Base-by-base conservation (phyloP, 2,888 invertebrate genomes). In the Meliscaeva auricollis region DNA sequence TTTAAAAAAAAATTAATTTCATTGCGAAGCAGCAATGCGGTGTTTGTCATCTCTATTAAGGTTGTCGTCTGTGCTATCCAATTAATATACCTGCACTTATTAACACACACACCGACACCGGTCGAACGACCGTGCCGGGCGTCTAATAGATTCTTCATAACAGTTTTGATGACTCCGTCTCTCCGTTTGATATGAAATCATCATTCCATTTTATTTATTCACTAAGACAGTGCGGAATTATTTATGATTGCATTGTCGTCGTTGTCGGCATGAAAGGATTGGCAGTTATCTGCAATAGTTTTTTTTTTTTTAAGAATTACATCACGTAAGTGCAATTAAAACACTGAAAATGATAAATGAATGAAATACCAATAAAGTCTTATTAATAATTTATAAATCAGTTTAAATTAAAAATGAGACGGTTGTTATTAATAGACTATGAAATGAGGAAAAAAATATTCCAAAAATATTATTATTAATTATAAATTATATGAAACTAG, bases 81-180 rank as follows among this genome's bases (percentile, higher is more conserved):
- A 35, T 38, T n/a, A 13, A 50, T 50, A 20, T n/a, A 50, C 20
- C 35, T 50, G 66, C 2, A 17, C 35, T 20, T 20, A 8, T 35
- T 38, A 26, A 26, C 26, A 26, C 2, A n/a, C 11, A 32, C 20
- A 26, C 26, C 2, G 4, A n/a, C 11, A 32, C 20, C 13, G 38
- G 20, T 3, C 9, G 9, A 13, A 6, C 64, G 9, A 13, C 38
- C 64, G 20, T n/a, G 26, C 26, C 44, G 11, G 17, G 66, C 50
- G 66, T 50, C 22, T 50, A 35, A 50, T 50, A 38, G 15, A 64
- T 46, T 30, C 44, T 6, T 17, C 35, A 91, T 91, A 35, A 38
- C 35, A 54, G 54, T 54, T 32, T 54, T n/a, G 88, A 90, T 91
- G 91, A 66, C 7, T 38, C 48, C 8, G 20, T 62, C 20, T 15